Conservation (phyloP, 2,888 invertebrate species). For the Tholera decimalis region DNA sequence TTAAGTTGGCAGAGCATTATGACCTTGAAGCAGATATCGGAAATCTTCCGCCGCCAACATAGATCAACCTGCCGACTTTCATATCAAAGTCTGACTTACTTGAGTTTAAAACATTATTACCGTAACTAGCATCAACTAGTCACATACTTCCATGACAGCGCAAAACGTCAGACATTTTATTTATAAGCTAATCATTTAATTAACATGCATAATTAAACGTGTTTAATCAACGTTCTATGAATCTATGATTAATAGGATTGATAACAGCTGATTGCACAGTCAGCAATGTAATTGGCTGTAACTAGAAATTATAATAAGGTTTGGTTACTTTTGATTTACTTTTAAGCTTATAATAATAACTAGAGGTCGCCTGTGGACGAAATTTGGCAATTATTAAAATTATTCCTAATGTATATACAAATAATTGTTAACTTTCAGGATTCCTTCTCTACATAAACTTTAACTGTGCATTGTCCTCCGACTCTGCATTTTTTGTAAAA, state of each 20-base stretch:
- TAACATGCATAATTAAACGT: slow-evolving; percentile 69
- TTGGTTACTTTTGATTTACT: neutral
- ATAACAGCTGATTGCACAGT: slow-evolving; percentile 56
- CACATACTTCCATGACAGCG: slow-evolving; percentile 38
- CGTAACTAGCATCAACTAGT: slow-evolving; percentile 11
- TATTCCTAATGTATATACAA: too few relatives aligned
- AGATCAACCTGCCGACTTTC: too few relatives aligned
- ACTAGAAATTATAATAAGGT: neutral
- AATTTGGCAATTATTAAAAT: too few relatives aligned
- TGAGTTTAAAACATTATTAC: slow-evolving; percentile 1
- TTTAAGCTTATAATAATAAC: neutral
- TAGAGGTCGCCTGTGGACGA: too few relatives aligned
- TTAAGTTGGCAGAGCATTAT: too few relatives aligned
- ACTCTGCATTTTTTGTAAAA: too few relatives aligned
- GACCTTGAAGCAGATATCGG: too few relatives aligned
- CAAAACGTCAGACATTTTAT: slow-evolving; percentile 62
- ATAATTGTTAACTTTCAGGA: too few relatives aligned
- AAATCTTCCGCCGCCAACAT: too few relatives aligned
- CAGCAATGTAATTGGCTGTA: slow-evolving; percentile 25
- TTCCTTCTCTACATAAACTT: too few relatives aligned
- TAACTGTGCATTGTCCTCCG: too few relatives aligned
- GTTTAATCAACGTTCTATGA: slow-evolving; percentile 69
- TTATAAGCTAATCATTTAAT: slow-evolving; percentile 69
- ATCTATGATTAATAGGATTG: slow-evolving; percentile 70
- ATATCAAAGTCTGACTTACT: slow-evolving; percentile 15